Base-by-base conservation (phyloP, 2,113 vertebrate genomes). In the Periophthalmodon schlosseri region DNA sequence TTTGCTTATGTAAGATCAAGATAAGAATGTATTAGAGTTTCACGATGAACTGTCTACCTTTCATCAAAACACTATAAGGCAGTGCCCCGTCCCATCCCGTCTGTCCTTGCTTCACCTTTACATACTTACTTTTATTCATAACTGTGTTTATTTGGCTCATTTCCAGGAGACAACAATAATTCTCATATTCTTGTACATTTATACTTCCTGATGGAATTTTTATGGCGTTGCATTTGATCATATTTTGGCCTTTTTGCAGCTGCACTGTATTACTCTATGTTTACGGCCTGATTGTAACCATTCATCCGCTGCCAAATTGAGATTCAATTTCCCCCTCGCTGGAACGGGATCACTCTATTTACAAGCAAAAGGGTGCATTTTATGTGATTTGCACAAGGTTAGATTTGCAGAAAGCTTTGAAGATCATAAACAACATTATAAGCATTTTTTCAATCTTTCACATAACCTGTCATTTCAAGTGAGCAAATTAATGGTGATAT, bases 291-390 rank as follows among this genome's bases (percentile, higher is more conserved):
- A 68, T 68, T 49, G 39, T 21, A 7, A 49, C 66, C 21, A 49
- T 68, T 68, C 66, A 68, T 68, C 39, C 46, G 12, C 66, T 68
- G 66, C 66, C 66, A 68, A n/a, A 39, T 44, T 46, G n/a, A 24
- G 46, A 68, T 65, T 44, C 44, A 49, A 23, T 68, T 47, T 47
- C 66, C 44, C 21, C 24, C 12, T 49, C 21, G 66, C 21, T 68
- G 66, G 66, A 68, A 68, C 66, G 24, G n/a, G 44, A 67, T 67
- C 64, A 67, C 12, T 68, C 39, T n/a, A 16, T 39, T 68, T 49
- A 23, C 16, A 44, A 21, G 44, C 20, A 20, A 5, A 39, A 65
- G 36, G 20, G 20, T 12, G 13, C 34, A 13, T 65, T 44, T 1
- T 39, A 39, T 20, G 34, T 65, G 33, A 65, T 39, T 11, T 44